phyloP scores from a whole-genome alignment of 2,888 invertebrate genomes.

The Synanthedon tipuliformis region DNA sequence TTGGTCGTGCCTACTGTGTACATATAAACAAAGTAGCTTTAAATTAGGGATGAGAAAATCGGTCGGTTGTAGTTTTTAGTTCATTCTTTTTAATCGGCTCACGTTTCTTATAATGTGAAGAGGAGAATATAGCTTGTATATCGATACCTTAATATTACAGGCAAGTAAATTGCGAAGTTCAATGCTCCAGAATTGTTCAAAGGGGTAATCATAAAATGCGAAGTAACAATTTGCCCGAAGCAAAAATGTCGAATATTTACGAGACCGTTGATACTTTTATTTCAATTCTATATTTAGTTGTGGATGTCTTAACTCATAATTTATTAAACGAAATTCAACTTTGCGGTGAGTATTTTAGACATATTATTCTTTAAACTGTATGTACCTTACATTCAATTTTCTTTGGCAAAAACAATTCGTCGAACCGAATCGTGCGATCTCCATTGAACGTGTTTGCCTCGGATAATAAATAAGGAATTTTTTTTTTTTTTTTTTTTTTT shows the following conservation, averaged over 20 bases:
- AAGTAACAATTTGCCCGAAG: constrained; percentile 45
- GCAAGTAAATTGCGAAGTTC: constrained; percentile 37
- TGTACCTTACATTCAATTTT: constrained; percentile 20
- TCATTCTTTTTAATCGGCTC: no score
- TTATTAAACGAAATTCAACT: constrained; percentile 32
- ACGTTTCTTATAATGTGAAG: no score
- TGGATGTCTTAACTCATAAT: constrained; percentile 4
- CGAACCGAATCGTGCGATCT: constrained; percentile 46
- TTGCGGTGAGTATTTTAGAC: constrained; percentile 24
- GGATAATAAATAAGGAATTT: constrained; percentile 44
- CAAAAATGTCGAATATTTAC: constrained; percentile 57
- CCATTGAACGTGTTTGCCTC: constrained; percentile 46
- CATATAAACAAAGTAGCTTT: no score
- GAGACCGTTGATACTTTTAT: constrained; percentile 45
- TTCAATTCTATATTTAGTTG: constrained; percentile 14
- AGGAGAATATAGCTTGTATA: no score
- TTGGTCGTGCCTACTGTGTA: no score
- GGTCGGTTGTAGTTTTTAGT: no score
- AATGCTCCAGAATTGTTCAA: constrained; percentile 46
- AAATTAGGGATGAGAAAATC: no score
- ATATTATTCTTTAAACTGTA: constrained; percentile 7
- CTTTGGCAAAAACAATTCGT: constrained; percentile 21
- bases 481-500: no score
- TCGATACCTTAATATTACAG: not conserved
- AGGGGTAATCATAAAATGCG: constrained; percentile 47